Percentiles rank a stretch among this genome's conserved stretches.
Conservation (phyloP, 2,113 vertebrate species). For the Hystrix brachyura region DNA sequence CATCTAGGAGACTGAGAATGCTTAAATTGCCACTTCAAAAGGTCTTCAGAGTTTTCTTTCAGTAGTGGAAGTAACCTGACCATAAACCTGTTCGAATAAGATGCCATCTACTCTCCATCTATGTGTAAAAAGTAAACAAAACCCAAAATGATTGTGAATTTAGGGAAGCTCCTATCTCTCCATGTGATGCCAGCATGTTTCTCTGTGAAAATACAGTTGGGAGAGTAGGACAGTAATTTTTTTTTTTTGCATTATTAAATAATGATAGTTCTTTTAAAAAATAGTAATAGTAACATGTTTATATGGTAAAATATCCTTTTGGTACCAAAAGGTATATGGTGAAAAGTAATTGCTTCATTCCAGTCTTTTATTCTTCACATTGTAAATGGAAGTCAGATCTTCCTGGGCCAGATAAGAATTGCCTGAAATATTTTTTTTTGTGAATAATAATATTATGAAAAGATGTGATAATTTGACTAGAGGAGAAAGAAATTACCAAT, state of each 20-base stretch:
- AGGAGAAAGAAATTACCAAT: background rate
- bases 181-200: background rate
- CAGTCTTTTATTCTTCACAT: background rate
- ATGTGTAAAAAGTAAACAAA: background rate
- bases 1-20: background rate
- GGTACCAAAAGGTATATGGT: background rate
- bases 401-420: constrained; percentile 44
- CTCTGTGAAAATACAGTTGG: background rate
- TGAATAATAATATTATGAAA: constrained; percentile 40
- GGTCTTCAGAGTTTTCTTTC: background rate
- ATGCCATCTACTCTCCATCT: background rate
- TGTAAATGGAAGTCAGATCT: background rate
- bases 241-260: background rate
- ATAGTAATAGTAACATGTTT: constrained; percentile 13
- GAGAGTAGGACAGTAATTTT: background rate
- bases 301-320: background rate
- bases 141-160: background rate
- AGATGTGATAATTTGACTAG: background rate
- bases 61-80: background rate
- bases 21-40: background rate
- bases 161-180: background rate
- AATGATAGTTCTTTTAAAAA: background rate
- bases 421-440: background rate
- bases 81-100: background rate
- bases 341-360: constrained; percentile 25